Conservation (phyloP, 1,140 invertebrate genomes). For the Tetragonula clypearis region DNA sequence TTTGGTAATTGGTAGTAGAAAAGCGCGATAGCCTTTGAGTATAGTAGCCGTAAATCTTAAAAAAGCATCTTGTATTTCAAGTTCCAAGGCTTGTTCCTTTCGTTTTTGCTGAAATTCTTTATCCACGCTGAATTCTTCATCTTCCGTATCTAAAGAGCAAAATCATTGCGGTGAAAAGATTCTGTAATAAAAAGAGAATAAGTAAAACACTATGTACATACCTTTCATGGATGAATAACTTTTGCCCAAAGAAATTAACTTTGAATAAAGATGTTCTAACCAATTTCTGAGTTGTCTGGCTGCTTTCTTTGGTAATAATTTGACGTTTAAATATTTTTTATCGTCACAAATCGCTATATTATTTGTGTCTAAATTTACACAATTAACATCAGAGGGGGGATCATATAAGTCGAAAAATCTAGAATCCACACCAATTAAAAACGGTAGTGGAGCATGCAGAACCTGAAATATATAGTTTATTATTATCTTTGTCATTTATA, state of each 20-base stretch:
- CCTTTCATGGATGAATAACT: conserved; percentile 78
- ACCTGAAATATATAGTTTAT: conserved; percentile 80
- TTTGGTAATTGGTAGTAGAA: conserved; percentile 96
- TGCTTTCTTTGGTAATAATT: conserved; percentile 95
- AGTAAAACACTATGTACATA: background rate
- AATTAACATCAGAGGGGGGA: conserved; percentile 97
- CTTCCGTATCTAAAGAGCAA: conserved; percentile 57
- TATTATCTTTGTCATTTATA: background rate
- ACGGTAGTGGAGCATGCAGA: conserved; percentile 97
- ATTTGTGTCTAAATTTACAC: conserved; percentile 99
- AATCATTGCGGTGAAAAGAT: background rate
- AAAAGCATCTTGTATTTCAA: conserved; percentile 98
- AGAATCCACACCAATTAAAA: conserved; percentile 97
- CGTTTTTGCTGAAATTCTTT: conserved; percentile 88
- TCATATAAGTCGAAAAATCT: conserved; percentile 99
- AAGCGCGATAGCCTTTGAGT: conserved; percentile 95
- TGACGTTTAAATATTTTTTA: conserved; percentile 90
- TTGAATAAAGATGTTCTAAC: conserved; percentile 87
- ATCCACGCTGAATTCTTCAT: conserved; percentile 84
- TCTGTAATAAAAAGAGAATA: background rate
- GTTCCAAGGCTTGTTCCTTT: conserved; percentile 91
- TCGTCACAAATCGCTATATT: conserved; percentile 95
- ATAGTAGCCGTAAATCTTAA: conserved; percentile 97
- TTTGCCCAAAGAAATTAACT: conserved; percentile 78
- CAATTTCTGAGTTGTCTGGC: conserved; percentile 89